These are phyloP conservation scores for Eremobia ochroleuca DNA, from an alignment of 2,888 invertebrate species.

Conservation along the genomic window DNA sequence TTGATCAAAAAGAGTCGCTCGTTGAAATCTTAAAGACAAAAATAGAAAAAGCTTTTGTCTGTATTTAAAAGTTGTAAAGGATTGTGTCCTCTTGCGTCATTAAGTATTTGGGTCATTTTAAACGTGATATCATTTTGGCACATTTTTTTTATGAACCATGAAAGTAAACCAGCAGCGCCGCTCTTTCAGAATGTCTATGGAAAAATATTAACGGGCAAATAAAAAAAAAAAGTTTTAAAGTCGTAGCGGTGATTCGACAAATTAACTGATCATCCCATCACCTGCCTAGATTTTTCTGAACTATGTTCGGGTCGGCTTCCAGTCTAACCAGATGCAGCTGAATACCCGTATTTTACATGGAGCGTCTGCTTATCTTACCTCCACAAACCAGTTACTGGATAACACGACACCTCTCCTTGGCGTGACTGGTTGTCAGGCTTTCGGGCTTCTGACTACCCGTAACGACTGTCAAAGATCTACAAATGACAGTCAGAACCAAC, in stretches of 20 bases:
- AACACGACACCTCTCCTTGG: too few species aligned
- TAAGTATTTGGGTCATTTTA: conserved; percentile 10
- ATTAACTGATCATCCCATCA: too few species aligned
- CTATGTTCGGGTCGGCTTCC: too few species aligned
- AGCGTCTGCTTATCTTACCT: too few species aligned
- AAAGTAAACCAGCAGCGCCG: background rate
- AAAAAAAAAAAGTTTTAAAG: background rate
- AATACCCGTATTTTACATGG: too few species aligned
- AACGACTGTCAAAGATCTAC: too few species aligned
- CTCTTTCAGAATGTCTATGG: background rate
- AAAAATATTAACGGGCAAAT: background rate
- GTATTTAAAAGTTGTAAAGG: conserved; percentile 11
- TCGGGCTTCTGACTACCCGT: too few species aligned
- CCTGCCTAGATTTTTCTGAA: too few species aligned
- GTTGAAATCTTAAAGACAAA: conserved; percentile 29
- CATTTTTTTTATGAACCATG: background rate
- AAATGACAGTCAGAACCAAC: too few species aligned
- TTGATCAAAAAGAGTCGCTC: conserved; percentile 33
- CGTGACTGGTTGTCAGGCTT: too few species aligned
- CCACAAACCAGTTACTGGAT: too few species aligned
- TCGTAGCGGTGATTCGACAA: background rate
- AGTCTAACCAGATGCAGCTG: too few species aligned
- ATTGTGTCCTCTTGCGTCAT: background rate
- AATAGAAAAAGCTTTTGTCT: conserved; percentile 29
- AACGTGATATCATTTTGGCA: conserved; percentile 2